Evolutionary conservation across 2,888 invertebrate species (phyloP), one percentile per base, ranked within the genome.

Genomic region (Cactoblastis cactorum): DNA sequence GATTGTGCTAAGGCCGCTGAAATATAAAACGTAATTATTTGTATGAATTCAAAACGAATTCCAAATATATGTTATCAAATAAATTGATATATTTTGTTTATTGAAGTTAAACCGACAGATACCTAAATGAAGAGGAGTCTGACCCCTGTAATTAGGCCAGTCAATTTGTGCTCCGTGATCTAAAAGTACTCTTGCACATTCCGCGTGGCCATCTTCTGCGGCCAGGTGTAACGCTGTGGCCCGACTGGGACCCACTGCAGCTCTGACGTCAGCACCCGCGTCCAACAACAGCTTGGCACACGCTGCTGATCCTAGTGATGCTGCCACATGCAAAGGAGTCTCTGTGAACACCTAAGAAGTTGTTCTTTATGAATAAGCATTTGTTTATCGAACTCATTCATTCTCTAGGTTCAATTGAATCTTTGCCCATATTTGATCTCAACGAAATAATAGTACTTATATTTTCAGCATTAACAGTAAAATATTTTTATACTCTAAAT

Each of bases 161-260:
- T 95, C 93, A n/a, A 94, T 92, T 45, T 93, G 91, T 0, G 97
- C 96, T 0, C 94, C 94, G 45, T 94, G 92, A 15, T 95, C 93
- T 1, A 96, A 74, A 1, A 97, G 83, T 15, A 96, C 75, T 48
- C 91, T 88, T 0, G 94, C 94, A 60, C 96, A 96, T 58, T 95
- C 94, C 0, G 92, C 92, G 68, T 95, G 95, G 4, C 96, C 96
- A 63, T 97, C 96, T 70, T 96, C 96, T 0, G 97, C 95, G 3
- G 97, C 96, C 61, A 97, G 83, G 83, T 97, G 97, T 22, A 98
- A 78, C 1, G 97, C 95, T 0, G 97, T 96, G 48, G 94, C 92
- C 65, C 93, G 92, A 17, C 92, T 92, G 1, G 90, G 71, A 0
- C 95, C 95, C 57, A 93, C 90, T 55, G 95, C 94, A 0, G 95